A percentile compares a stretch with the other conserved stretches of the same genome.
These are phyloP conservation scores for Naso thynnoides DNA, from an alignment of 2,797 vertebrate species.

Conservation along the genomic window DNA sequence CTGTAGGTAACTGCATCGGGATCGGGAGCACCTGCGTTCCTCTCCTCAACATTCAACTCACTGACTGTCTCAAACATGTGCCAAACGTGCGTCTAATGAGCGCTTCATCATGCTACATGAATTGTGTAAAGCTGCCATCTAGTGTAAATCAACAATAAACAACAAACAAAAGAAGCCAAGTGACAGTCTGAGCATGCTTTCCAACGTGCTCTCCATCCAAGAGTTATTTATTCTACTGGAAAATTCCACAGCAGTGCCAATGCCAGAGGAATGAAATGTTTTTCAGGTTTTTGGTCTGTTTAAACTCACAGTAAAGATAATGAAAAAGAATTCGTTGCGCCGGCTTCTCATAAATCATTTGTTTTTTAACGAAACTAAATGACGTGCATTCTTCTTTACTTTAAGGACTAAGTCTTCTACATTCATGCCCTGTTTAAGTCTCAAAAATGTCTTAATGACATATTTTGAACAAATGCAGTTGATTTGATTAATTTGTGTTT, in stretches of 20 bases:
- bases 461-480: no score
- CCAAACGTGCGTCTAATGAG: conserved; percentile 29
- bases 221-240: background rate
- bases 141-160: conserved; percentile 81
- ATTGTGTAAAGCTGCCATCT: conserved; percentile 86
- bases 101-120: conserved; percentile 41
- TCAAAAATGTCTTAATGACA: no score
- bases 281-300: background rate
- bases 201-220: background rate
- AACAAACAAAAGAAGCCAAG: conserved; percentile 61
- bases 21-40: background rate
- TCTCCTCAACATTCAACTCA: background rate
- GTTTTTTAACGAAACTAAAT: background rate
- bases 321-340: background rate
- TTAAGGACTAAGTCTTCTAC: background rate
- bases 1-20: background rate
- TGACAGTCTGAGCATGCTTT: conserved; percentile 41
- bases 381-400: background rate
- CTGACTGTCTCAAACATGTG: background rate
- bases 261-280: background rate
- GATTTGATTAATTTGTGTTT: no score
- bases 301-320: background rate
- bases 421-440: background rate
- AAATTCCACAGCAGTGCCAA: background rate
- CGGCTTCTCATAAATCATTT: background rate